Percentiles rank a stretch among this genome's conserved stretches.
Evolutionary conservation across 2,797 vertebrate genomes (phyloP).

Genomic region (Rhodeus uyekii): DNA sequence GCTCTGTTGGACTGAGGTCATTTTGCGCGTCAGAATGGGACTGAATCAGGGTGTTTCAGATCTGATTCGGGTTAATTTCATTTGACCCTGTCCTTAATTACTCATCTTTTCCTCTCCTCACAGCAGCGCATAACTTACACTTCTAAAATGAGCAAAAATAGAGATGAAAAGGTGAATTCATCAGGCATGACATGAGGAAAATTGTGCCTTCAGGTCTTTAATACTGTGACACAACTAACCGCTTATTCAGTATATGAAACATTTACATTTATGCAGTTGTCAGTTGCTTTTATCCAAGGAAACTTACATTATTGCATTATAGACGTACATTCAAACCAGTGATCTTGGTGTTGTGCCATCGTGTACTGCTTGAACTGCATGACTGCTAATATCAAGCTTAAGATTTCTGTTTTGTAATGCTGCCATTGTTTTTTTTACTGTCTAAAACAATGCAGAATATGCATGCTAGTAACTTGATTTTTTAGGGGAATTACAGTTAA

Average conservation of each 20-base stretch:
- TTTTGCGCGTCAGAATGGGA: neutral
- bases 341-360: neutral
- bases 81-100: conserved; percentile 27
- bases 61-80: conserved; percentile 18
- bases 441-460: neutral
- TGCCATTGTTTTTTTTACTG: neutral
- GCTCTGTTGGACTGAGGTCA: conserved; percentile 20
- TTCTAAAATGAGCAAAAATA: neutral
- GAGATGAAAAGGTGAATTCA: neutral
- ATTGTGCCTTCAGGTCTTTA: neutral
- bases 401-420: neutral
- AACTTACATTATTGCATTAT: neutral
- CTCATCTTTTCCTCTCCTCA: conserved; percentile 6
- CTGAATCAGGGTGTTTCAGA: conserved; percentile 15
- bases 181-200: neutral
- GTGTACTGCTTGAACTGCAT: neutral
- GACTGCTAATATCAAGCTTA: neutral
- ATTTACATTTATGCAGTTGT: neutral
- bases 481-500: too few relatives aligned
- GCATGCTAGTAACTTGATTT: neutral
- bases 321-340: neutral
- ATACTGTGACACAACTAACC: neutral
- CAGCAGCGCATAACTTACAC: neutral
- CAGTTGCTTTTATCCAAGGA: neutral
- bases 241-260: neutral